A percentile compares a stretch with the other conserved stretches of the same genome.
Conservation (phyloP, 2,888 invertebrate species). For the Liopterus haemorrhoidalis region DNA sequence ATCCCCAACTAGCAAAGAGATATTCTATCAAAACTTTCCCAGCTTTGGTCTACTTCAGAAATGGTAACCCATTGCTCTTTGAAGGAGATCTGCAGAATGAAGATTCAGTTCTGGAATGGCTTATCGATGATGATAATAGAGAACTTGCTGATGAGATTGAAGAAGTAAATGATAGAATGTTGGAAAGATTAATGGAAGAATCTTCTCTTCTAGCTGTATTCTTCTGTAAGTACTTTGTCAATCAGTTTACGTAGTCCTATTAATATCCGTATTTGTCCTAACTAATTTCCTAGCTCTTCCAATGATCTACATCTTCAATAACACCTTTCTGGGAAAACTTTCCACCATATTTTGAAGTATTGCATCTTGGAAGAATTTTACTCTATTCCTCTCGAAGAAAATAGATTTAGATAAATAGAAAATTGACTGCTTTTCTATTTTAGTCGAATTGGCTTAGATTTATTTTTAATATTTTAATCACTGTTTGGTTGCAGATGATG, state of each 20-base stretch:
- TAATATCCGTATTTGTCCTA: constrained; percentile 4
- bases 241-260: constrained; percentile 1
- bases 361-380: too few relatives aligned
- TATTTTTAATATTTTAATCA: constrained; percentile 37
- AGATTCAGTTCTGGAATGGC: constrained; percentile 86
- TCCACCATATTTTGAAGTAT: too few relatives aligned
- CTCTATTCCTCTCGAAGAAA: too few relatives aligned
- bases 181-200: constrained; percentile 75
- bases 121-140: constrained; percentile 87
- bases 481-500: constrained; percentile 81
- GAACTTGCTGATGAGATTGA: constrained; percentile 92
- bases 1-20: constrained; percentile 82
- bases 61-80: constrained; percentile 81
- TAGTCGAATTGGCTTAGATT: background rate
- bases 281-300: constrained; percentile 1
- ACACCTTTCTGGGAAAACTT: background rate
- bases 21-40: constrained; percentile 94
- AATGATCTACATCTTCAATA: background rate
- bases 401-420: too few relatives aligned
- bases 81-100: constrained; percentile 91
- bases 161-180: constrained; percentile 84
- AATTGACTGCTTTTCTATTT: background rate
- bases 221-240: constrained; percentile 64
- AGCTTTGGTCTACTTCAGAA: constrained; percentile 81
- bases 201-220: constrained; percentile 85